These are phyloP conservation scores for Prostheceraeus crozeri DNA, from an alignment of 2,888 invertebrate species.

Conservation along the genomic window DNA sequence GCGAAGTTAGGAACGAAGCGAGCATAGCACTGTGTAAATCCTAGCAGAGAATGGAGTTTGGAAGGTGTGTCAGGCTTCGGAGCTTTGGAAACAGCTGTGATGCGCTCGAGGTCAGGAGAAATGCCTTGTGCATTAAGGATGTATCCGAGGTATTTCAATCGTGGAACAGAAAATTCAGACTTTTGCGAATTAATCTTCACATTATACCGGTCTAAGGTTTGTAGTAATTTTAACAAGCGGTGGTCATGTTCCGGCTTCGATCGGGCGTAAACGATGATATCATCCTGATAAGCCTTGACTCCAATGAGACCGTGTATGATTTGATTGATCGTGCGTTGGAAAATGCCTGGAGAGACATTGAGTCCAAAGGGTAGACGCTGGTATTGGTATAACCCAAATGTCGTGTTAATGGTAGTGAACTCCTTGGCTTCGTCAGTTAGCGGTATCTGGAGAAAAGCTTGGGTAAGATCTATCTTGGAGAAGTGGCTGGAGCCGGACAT, in stretches of 20 bases:
- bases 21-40: neutral
- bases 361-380: conserved; percentile 4
- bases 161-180: neutral
- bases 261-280: neutral
- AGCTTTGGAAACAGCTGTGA: neutral
- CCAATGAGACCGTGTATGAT: neutral
- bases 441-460: conserved; percentile 15
- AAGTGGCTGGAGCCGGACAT: neutral
- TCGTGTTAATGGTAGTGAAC: conserved; percentile 9
- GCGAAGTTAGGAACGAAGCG: neutral
- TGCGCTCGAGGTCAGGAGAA: neutral
- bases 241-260: neutral
- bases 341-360: neutral
- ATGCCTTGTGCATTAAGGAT: neutral
- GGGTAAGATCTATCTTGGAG: conserved; percentile 10
- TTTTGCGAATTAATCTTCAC: conserved; percentile 16
- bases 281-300: conserved; percentile 5
- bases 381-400: neutral
- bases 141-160: neutral
- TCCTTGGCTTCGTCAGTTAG: neutral
- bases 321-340: neutral
- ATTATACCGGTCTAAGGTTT: neutral
- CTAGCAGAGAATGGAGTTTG: neutral
- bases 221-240: neutral
- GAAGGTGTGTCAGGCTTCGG: neutral